These are phyloP conservation scores for Lamprotornis superbus DNA, from an alignment of 2,113 vertebrate genomes.

Conservation along the genomic window DNA sequence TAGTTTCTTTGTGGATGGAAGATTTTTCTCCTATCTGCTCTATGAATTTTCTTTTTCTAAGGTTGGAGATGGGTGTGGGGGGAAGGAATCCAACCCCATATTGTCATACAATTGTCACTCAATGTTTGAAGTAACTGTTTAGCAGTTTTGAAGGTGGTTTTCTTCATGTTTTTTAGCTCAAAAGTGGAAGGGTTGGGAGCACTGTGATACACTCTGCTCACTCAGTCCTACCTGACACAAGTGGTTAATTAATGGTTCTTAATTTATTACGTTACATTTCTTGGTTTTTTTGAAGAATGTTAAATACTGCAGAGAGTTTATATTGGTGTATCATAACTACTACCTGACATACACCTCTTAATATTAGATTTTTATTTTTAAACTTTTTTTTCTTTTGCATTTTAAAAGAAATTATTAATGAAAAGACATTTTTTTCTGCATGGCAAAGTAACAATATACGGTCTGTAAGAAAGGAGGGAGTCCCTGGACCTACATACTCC, in stretches of 20 bases:
- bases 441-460: neutral
- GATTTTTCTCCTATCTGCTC: neutral
- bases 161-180: neutral
- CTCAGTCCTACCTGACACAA: neutral
- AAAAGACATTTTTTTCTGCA: neutral
- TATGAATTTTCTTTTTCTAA: neutral
- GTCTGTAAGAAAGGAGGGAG: conserved; percentile 43
- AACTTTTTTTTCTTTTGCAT: neutral
- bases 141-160: neutral
- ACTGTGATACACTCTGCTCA: neutral
- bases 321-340: neutral
- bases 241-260: neutral
- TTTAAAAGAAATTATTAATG: neutral
- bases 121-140: neutral
- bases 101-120: neutral
- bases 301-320: neutral
- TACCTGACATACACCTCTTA: neutral
- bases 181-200: neutral
- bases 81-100: neutral
- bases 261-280: neutral
- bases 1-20: neutral
- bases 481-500: neutral
- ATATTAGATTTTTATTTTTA: neutral
- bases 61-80: neutral
- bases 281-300: neutral